These are phyloP conservation scores for Aplochiton taeniatus DNA, from an alignment of 2,797 vertebrate species.

Conservation along the genomic window DNA sequence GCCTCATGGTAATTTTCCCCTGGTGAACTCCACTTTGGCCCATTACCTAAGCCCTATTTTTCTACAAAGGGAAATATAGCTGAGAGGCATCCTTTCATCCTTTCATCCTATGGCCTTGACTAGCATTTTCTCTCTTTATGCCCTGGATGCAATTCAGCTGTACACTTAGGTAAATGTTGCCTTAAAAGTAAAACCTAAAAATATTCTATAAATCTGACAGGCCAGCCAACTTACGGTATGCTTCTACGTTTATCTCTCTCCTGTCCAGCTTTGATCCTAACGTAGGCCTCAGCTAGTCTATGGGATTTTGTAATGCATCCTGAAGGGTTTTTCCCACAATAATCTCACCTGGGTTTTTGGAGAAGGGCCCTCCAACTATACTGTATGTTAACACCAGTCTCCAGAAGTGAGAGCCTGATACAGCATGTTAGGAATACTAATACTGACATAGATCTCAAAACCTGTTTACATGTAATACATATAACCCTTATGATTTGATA, in stretches of 20 bases:
- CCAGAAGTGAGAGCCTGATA: neutral
- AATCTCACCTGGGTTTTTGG: neutral
- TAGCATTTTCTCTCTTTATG: neutral
- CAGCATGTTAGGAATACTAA: too few relatives aligned
- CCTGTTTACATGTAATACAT: too few relatives aligned
- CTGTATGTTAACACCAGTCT: neutral
- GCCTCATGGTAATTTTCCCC: too few relatives aligned
- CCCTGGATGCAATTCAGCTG: neutral
- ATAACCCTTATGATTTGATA: too few relatives aligned
- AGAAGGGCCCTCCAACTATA: neutral
- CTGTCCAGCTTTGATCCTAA: neutral
- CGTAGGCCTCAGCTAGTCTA: neutral
- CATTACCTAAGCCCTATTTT: neutral
- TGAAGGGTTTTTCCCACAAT: neutral
- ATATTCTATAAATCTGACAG: neutral
- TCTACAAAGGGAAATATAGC: neutral
- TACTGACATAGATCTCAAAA: too few relatives aligned
- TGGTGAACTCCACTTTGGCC: neutral
- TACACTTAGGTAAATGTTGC: conserved; percentile 1
- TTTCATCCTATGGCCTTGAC: neutral
- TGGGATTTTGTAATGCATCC: neutral
- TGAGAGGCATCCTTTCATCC: neutral
- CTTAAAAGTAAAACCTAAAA: neutral
- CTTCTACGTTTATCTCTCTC: neutral
- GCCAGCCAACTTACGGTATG: neutral